Evolutionary conservation across 2,797 vertebrate species (phyloP).

Genomic region (Todus mexicanus): DNA sequence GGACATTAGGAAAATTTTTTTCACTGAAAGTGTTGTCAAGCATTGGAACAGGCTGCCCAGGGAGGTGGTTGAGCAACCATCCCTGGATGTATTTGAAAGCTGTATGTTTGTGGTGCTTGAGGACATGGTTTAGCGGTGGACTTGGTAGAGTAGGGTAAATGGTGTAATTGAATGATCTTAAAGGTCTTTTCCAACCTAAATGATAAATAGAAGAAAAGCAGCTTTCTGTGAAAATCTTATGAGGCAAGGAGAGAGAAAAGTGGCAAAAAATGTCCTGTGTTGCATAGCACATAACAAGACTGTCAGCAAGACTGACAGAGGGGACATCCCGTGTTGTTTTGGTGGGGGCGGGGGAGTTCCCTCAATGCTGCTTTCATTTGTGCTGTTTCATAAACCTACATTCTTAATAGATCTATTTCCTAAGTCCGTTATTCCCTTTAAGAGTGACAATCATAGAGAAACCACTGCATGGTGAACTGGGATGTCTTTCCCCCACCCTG

Average conservation of each 20-base stretch:
- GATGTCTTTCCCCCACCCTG: neutral
- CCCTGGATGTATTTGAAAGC: too few species aligned
- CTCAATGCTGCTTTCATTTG: neutral
- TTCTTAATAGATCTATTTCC: neutral
- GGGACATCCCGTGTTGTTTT: neutral
- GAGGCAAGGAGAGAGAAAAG: neutral
- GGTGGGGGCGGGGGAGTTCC: too few species aligned
- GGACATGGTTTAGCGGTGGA: too few species aligned
- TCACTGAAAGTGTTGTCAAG: too few species aligned
- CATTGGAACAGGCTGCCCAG: too few species aligned
- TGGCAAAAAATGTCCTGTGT: rapidly evolving
- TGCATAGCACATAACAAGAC: neutral
- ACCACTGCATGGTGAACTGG: neutral
- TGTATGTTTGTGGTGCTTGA: too few species aligned
- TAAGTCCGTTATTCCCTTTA: neutral
- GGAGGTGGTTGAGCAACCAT: too few species aligned
- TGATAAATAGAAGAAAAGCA: neutral
- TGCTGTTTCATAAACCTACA: neutral
- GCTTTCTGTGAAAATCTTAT: neutral
- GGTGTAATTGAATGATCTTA: too few species aligned
- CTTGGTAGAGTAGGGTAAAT: too few species aligned
- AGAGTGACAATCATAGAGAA: neutral
- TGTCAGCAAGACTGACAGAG: neutral
- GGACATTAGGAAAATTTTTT: too few species aligned
- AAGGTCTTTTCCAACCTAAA: too few species aligned